phyloP scores from a whole-genome alignment of 1,140 invertebrate genomes.

The Bacillus rossius region DNA sequence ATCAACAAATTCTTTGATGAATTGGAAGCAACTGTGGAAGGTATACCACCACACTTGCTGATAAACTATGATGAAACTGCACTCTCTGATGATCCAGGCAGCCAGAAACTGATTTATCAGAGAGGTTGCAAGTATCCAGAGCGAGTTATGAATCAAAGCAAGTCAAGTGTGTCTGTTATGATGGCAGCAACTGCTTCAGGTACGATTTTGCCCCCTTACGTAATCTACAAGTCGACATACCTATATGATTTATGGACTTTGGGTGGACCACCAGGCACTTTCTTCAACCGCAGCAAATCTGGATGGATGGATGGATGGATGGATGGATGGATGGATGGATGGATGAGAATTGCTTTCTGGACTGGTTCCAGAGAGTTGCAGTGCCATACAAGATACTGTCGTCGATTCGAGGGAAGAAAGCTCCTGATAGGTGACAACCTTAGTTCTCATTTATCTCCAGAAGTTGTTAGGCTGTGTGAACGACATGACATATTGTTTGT shows the following conservation, averaged over 20 bases:
- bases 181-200: conserved; percentile 2
- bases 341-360: conserved; percentile 32
- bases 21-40: neutral
- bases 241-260: neutral
- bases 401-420: conserved; percentile 26
- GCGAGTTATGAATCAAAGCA: neutral
- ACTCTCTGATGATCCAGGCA: neutral
- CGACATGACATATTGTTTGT: conserved; percentile 38
- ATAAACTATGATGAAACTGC: conserved; percentile 4
- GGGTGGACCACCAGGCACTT: conserved; percentile 24
- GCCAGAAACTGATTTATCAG: neutral
- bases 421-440: conserved; percentile 40
- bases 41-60: neutral
- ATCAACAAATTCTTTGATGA: conserved; percentile 8
- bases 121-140: neutral
- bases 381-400: conserved; percentile 21
- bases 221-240: conserved; percentile 36
- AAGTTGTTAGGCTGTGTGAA: conserved; percentile 35
- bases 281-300: conserved; percentile 35
- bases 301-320: conserved; percentile 38
- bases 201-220: conserved; percentile 17
- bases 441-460: conserved; percentile 34
- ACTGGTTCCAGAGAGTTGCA: conserved; percentile 34
- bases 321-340: too few relatives aligned
- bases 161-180: neutral